These are phyloP conservation scores for Lordiphosa stackelbergi DNA, from an alignment of 1,140 invertebrate genomes.

Conservation along the genomic window DNA sequence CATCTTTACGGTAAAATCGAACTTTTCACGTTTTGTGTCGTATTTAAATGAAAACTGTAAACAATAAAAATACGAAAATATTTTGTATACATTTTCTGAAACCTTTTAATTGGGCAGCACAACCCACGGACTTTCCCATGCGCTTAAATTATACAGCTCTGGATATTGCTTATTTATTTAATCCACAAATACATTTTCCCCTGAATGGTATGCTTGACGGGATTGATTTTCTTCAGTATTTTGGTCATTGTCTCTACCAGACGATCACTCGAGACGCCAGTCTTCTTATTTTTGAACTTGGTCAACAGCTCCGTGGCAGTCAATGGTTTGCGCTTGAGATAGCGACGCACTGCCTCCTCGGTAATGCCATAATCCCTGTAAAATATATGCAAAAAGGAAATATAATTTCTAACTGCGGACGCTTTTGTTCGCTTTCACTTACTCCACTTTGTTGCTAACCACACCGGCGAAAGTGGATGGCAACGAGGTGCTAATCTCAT, in stretches of 20 bases:
- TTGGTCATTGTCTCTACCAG: slow-evolving; percentile 95
- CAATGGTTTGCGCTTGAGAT: slow-evolving; percentile 96
- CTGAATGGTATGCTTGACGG: slow-evolving; percentile 93
- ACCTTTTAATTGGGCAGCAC: no score
- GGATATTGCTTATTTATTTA: slow-evolving; percentile 28
- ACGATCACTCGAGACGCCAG: slow-evolving; percentile 92
- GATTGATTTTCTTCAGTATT: slow-evolving; percentile 96
- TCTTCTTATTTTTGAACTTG: slow-evolving; percentile 97
- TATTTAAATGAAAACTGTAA: slow-evolving; percentile 78
- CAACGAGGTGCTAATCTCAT: slow-evolving; percentile 77
- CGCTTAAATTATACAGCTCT: no score
- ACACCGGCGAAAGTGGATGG: slow-evolving; percentile 70
- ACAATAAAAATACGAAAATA: slow-evolving; percentile 26
- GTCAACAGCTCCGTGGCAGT: slow-evolving; percentile 95
- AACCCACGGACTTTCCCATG: no score
- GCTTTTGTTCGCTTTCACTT: slow-evolving; percentile 11
- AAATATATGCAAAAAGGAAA: not conserved
- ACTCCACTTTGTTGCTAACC: slow-evolving; percentile 73
- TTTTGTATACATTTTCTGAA: not conserved
- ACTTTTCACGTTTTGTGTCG: slow-evolving; percentile 84
- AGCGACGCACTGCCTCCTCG: slow-evolving; percentile 94
- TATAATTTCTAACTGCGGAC: not conserved
- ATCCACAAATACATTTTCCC: slow-evolving; percentile 92
- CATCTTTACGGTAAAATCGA: slow-evolving; percentile 83
- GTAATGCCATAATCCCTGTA: slow-evolving; percentile 91